Evolutionary conservation across 1,140 invertebrate genomes (phyloP), one percentile per base, ranked within the genome.

Genomic region (Lordiphosa clarofinis): DNA sequence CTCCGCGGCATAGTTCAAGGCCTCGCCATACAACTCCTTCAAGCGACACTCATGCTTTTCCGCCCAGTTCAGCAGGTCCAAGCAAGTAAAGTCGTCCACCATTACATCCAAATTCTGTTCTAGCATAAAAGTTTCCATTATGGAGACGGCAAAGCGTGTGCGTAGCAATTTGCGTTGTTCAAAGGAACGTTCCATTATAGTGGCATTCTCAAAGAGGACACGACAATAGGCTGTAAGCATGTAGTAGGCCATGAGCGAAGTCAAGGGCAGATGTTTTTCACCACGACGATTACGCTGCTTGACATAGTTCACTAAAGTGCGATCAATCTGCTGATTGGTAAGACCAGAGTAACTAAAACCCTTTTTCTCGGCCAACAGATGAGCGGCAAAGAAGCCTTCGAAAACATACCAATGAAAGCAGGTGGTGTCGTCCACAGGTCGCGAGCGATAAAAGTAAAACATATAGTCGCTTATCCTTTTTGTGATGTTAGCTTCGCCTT

Each of bases 191-290:
- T 15, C 1, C 5, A 0, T 42, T 1, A 21, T 3, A 0, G 1
- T 37, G 11, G 56, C 48, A 0, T 44, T 28, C 0, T 37, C 8
- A 4, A 13, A 3, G 0, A 64, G 48, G 0, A 54, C 19, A 0
- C 42, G 10, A 1, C 52, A 59, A 12, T 59, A 64, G 7, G 35
- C 12, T 2, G 21, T 42, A 0, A 64, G n/a, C 61, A 64, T 64
- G 1, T 54, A 40, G 10, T 48, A 36, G n/a, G 48, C 61, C 36
- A 48, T 59, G 6, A 3, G 4, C 6, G 8, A 10, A 5, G 15
- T 44, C 4, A 55, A 4, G 8, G 7, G 0, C 4, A 8, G 7
- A 13, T 13, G 9, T n/a, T 7, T 0, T 1, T 28, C 11, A 1
- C 28, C 1, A 2, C 1, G 1, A 1, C 7, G 9, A n/a, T 35